Conservation (phyloP, 2,888 invertebrate species). For the Heliconius cydno region DNA sequence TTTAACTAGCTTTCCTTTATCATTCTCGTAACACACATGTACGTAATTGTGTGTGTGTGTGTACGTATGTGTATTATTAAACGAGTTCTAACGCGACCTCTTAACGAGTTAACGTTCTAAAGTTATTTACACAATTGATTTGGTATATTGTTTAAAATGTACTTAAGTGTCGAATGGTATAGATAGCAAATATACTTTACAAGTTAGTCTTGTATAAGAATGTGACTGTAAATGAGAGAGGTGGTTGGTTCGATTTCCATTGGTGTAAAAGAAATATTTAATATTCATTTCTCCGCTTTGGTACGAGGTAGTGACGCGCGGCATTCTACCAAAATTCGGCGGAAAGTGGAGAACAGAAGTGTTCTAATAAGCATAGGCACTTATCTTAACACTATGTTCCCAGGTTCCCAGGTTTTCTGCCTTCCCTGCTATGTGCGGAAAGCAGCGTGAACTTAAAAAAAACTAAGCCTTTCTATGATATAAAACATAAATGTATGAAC, state of each 20-base stretch:
- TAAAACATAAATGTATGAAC: too few species aligned
- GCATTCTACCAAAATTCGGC: background rate
- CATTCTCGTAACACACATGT: too few species aligned
- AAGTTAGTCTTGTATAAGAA: background rate
- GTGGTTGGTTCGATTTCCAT: background rate
- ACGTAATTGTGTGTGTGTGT: too few species aligned
- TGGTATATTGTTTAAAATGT: constrained; percentile 42
- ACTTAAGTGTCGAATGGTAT: constrained; percentile 23
- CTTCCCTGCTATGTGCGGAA: background rate
- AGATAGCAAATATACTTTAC: background rate
- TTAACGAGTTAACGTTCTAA: constrained; percentile 27
- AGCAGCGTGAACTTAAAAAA: background rate
- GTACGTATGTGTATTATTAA: background rate
- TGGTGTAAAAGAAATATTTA: background rate
- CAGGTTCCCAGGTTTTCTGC: background rate
- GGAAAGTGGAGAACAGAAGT: background rate
- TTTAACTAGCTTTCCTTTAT: too few species aligned
- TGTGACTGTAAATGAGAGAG: background rate
- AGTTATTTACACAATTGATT: constrained; percentile 45
- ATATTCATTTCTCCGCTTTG: background rate
- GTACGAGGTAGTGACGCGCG: background rate
- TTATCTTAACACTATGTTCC: background rate
- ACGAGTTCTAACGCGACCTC: constrained; percentile 16
- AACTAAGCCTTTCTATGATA: background rate
- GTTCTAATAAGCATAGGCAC: background rate